Evolutionary conservation across 64 coral and sea anemone genomes (phyloP).

Genomic region (Stichodactyla helianthus): DNA sequence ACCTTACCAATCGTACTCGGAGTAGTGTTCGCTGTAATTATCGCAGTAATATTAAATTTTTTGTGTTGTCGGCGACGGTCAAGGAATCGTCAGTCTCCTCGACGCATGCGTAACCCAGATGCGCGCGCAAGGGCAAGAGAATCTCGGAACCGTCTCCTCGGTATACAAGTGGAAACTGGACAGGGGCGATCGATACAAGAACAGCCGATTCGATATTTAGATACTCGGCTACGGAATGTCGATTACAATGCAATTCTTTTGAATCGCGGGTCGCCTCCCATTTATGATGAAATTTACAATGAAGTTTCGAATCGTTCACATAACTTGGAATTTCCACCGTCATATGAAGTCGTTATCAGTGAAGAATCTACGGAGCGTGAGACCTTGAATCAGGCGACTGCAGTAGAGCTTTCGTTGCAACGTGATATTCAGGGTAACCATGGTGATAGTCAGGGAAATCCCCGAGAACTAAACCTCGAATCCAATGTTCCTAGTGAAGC

Average conservation of each 20-base stretch:
- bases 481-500: too few relatives aligned
- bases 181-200: neutral
- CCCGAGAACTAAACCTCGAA: too few relatives aligned
- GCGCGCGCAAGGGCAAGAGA: neutral
- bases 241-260: neutral
- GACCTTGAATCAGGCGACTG: too few relatives aligned
- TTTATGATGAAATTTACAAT: neutral
- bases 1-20: neutral
- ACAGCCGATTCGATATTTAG: neutral
- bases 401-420: too few relatives aligned
- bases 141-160: neutral
- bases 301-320: neutral
- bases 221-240: neutral
- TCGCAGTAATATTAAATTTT: neutral
- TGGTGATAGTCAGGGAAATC: too few relatives aligned
- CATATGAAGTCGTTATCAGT: neutral
- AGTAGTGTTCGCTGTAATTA: neutral
- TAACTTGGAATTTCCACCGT: conserved; percentile 2
- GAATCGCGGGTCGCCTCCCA: neutral
- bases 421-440: too few relatives aligned
- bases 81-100: neutral
- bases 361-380: neutral
- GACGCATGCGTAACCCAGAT: neutral
- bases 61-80: neutral
- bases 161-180: neutral